Evolutionary conservation across 2,113 vertebrate species (phyloP).

Genomic region (Pomatorhinus ruficollis): DNA sequence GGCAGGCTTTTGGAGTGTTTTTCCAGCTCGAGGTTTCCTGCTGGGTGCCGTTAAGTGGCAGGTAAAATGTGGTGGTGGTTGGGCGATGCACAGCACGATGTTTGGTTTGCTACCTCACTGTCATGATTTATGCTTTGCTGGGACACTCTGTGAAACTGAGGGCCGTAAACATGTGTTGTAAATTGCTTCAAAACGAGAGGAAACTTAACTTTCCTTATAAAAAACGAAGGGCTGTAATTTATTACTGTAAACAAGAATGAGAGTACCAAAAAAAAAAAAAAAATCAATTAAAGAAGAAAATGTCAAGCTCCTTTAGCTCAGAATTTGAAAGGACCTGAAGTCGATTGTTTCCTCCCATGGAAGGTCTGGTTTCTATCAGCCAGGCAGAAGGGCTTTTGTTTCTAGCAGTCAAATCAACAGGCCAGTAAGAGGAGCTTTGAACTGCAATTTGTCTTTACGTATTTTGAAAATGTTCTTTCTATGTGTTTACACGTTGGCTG

Average conservation of each 20-base stretch:
- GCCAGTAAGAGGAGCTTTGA: slow-evolving; percentile 60
- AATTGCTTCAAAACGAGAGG: slow-evolving; percentile 41
- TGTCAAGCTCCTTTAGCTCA: slow-evolving; percentile 8
- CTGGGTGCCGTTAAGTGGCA: background rate
- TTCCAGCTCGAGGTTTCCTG: background rate
- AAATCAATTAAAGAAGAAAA: slow-evolving; percentile 42
- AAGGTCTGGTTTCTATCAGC: slow-evolving; percentile 70
- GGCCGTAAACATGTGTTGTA: background rate
- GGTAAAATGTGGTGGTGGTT: background rate
- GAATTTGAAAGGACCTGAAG: slow-evolving; percentile 50
- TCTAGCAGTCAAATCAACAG: slow-evolving; percentile 59
- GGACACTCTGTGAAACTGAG: background rate
- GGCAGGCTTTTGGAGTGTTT: background rate
- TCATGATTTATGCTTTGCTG: background rate
- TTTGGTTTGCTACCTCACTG: background rate
- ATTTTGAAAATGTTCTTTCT: slow-evolving; percentile 58
- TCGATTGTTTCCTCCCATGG: slow-evolving; percentile 46
- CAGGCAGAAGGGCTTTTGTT: slow-evolving; percentile 58
- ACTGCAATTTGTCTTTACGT: slow-evolving; percentile 71
- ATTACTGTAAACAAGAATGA: slow-evolving; percentile 54
- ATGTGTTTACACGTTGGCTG: slow-evolving; percentile 64
- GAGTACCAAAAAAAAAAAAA: background rate
- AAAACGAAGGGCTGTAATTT: slow-evolving; percentile 44
- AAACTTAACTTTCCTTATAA: slow-evolving; percentile 31
- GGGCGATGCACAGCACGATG: background rate